Percentiles rank a stretch among this genome's conserved stretches.
Evolutionary conservation across 2,797 vertebrate genomes (phyloP).

Genomic region (Sus cebifrons): DNA sequence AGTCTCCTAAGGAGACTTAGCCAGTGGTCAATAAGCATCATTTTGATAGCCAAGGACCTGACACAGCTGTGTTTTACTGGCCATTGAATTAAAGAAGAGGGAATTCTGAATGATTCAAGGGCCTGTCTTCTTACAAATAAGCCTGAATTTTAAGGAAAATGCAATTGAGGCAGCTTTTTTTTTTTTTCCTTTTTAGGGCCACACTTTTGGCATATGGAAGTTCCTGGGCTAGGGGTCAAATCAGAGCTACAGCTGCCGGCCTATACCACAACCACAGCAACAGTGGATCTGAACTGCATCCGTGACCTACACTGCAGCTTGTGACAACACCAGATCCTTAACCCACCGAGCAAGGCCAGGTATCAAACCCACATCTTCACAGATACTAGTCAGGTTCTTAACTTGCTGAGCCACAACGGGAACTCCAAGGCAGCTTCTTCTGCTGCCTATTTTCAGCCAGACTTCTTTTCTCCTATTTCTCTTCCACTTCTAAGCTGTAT

Average conservation of each 20-base stretch:
- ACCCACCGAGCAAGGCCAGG: no score
- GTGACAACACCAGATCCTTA: no score
- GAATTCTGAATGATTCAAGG: background rate
- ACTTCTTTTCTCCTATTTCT: conserved; percentile 17
- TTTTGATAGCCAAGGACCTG: background rate
- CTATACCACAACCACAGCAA: no score
- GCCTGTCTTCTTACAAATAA: background rate
- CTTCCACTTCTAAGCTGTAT: background rate
- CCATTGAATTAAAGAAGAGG: background rate
- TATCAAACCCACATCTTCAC: no score
- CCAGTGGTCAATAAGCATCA: conserved; percentile 11
- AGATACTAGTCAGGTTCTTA: no score
- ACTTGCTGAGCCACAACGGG: no score
- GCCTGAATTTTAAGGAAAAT: background rate
- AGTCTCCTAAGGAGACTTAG: background rate
- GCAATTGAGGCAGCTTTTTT: background rate
- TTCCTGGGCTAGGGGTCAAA: no score
- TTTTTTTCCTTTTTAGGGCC: no score
- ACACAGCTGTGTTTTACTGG: background rate
- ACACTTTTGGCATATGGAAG: no score
- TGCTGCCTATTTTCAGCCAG: background rate
- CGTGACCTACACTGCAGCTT: no score
- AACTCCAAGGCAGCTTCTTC: background rate
- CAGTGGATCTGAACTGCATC: no score
- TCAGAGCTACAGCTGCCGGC: no score